A percentile compares a stretch with the other conserved stretches of the same genome.
phyloP scores from a whole-genome alignment of 2,797 vertebrate genomes.

The Acanthis flammea region DNA sequence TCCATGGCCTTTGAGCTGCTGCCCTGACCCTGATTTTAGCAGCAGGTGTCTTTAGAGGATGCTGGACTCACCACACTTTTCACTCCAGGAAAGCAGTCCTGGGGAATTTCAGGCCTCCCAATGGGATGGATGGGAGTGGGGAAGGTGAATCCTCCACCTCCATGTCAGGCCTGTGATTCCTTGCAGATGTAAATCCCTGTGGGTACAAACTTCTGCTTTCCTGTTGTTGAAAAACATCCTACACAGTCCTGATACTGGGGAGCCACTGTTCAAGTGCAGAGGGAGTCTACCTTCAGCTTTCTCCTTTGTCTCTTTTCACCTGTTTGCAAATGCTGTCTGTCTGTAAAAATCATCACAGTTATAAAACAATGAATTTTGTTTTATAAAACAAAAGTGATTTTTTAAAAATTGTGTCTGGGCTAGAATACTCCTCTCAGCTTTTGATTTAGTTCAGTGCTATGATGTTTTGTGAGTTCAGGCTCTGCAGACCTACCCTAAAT shows the following conservation, averaged over 20 bases:
- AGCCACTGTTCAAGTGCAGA: neutral
- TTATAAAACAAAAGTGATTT: neutral
- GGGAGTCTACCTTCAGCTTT: neutral
- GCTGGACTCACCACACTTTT: neutral
- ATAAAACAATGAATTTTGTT: neutral
- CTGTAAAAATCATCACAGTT: neutral
- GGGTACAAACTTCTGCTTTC: neutral
- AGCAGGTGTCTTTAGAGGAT: neutral
- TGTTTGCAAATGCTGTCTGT: neutral
- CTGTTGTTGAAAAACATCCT: neutral
- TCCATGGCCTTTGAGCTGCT: neutral
- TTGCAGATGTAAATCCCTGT: neutral
- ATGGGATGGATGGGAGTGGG: neutral
- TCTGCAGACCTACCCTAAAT: neutral
- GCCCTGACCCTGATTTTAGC: neutral
- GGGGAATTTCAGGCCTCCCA: neutral
- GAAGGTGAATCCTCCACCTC: neutral
- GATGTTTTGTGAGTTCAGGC: neutral
- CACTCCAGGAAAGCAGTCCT: neutral
- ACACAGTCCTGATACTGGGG: too few relatives aligned
- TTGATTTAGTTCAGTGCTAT: neutral
- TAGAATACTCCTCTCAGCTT: neutral
- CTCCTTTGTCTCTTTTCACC: neutral
- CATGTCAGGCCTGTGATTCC: neutral
- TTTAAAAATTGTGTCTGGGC: neutral